Conservation (phyloP, 1,140 invertebrate genomes). For the Zaprionus davidi region DNA sequence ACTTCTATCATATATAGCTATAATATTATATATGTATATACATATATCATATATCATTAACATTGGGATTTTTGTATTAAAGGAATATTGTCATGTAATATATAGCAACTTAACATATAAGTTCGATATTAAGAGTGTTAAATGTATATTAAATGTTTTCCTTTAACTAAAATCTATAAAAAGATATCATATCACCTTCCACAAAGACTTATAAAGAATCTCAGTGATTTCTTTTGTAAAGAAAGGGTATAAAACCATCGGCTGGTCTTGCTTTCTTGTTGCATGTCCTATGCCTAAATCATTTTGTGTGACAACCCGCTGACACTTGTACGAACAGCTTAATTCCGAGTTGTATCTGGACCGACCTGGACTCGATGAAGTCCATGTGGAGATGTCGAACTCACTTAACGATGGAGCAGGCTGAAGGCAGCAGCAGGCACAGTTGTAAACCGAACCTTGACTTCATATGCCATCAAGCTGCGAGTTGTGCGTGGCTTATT, state of each 20-base stretch:
- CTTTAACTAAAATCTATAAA: too few species aligned
- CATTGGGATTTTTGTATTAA: too few species aligned
- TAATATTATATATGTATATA: too few species aligned
- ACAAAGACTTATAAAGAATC: too few species aligned
- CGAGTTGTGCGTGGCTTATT: slow-evolving; percentile 65
- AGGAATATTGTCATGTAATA: too few species aligned
- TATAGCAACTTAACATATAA: too few species aligned
- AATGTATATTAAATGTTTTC: too few species aligned
- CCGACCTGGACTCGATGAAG: slow-evolving; percentile 10
- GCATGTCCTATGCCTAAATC: slow-evolving; percentile 53
- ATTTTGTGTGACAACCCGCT: slow-evolving; percentile 80
- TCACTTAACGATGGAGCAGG: slow-evolving; percentile 48
- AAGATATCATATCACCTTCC: too few species aligned
- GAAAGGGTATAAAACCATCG: neutral
- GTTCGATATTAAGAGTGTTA: too few species aligned
- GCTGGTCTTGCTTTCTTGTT: neutral
- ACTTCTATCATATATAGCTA: too few species aligned
- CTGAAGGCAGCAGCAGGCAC: neutral
- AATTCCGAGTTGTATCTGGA: slow-evolving; percentile 36
- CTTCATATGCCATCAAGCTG: slow-evolving; percentile 58
- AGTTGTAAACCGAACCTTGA: neutral
- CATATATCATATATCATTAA: too few species aligned
- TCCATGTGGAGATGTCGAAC: slow-evolving; percentile 14
- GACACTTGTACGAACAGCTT: slow-evolving; percentile 70
- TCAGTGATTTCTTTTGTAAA: neutral